Base-by-base conservation (phyloP, 2,888 invertebrate genomes). In the Galerucella pusilla region DNA sequence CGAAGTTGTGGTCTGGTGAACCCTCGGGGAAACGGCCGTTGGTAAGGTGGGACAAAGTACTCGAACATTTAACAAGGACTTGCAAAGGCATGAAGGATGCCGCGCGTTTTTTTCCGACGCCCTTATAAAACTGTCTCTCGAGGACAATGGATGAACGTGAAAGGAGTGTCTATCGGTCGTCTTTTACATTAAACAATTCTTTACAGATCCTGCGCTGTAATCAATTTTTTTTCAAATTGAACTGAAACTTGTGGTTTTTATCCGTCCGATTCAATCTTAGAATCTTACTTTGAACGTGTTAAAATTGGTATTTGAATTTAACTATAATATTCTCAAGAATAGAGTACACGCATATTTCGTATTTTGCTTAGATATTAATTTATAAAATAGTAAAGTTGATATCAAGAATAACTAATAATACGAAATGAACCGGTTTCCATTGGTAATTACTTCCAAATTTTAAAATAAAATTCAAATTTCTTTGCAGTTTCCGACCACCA, bases 101-200 rank as follows among this genome's bases (percentile, higher is more conserved):
- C 78, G 71, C 73, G 67, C 78, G 70, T 74, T 74, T 77, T 35
- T 73, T 71, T 73, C 16, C 66, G 69, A 73, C 73, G 78, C 72
- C 73, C 65, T 75, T 71, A 75, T 78, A 77, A 78, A 78, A 75
- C 71, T 78, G 78, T 78, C 76, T 78, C 78, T 75, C 68, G 76
- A 70, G 76, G 66, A 74, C 76, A 74, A 78, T 78, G 67, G 73
- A 78, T 78, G 71, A 73, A 69, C 74, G 65, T 54, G 70, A 49
- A 74, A 71, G 61, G 61, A 60, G 74, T 57, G 57, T 73, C 73
- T 71, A 46, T 63, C 65, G 57, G 69, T 72, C 16, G 46, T 28
- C 11, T 46, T 20, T 69, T 12, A 45, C 74, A 64, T 64, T 74
- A 72, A 72, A 74, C 68, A 71, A 72, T 69, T 60, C 60, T 59